Conservation (phyloP, 2,888 invertebrate genomes). For the Acleris emargana region DNA sequence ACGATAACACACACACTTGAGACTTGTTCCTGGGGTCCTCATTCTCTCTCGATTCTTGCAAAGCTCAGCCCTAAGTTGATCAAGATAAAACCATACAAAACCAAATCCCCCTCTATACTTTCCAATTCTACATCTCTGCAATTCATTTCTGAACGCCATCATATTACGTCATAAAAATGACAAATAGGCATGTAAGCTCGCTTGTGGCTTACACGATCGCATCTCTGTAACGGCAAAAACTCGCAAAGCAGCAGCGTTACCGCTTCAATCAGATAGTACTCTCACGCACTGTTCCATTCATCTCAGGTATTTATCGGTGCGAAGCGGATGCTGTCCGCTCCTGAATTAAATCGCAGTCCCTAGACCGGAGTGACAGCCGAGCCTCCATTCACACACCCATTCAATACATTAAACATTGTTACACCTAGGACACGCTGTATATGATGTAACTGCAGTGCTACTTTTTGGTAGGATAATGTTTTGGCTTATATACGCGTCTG, state of each 20-base stretch:
- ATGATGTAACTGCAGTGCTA: too few relatives aligned
- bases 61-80: background rate
- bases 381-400: slow-evolving; percentile 9
- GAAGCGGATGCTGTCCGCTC: slow-evolving; percentile 65
- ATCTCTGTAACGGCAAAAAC: slow-evolving; percentile 50
- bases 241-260: slow-evolving; percentile 45
- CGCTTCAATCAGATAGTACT: slow-evolving; percentile 65
- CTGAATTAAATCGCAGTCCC: slow-evolving; percentile 51
- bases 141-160: slow-evolving; percentile 58
- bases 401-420: background rate
- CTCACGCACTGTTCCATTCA: slow-evolving; percentile 72
- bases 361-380: slow-evolving; percentile 5
- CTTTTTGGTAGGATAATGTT: too few relatives aligned
- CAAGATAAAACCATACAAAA: background rate
- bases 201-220: slow-evolving; percentile 60
- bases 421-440: background rate
- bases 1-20: too few relatives aligned
- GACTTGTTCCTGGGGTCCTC: too few relatives aligned
- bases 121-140: slow-evolving; percentile 37
- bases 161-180: slow-evolving; percentile 79
- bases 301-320: slow-evolving; percentile 64
- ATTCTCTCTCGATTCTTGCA: too few relatives aligned
- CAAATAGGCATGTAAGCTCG: slow-evolving; percentile 68
- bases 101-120: slow-evolving; percentile 42
- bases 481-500: too few relatives aligned